phyloP scores from a whole-genome alignment of 2,113 vertebrate genomes.

The Numenius arquata region DNA sequence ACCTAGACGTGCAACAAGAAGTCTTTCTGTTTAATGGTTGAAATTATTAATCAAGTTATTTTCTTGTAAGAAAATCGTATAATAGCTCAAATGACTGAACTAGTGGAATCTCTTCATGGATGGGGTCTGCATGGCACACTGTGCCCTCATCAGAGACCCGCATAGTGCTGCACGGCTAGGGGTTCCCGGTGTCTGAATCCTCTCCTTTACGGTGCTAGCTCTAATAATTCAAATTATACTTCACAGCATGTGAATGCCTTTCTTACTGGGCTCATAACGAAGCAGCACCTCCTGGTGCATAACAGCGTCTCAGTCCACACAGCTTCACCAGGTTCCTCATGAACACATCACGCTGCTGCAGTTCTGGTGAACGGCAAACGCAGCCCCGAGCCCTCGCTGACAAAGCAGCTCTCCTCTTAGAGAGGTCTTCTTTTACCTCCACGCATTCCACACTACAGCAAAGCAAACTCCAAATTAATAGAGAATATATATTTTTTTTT shows the following conservation, averaged over 20 bases:
- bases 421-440: not conserved
- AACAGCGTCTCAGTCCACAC: not conserved
- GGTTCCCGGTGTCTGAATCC: not conserved
- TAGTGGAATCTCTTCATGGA: not conserved
- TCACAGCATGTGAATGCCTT: not conserved
- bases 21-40: not conserved
- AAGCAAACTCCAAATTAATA: not conserved
- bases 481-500: not conserved
- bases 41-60: not conserved
- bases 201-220: not conserved
- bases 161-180: not conserved
- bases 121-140: not conserved
- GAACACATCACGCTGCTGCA: not conserved
- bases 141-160: rapidly evolving
- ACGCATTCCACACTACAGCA: not conserved
- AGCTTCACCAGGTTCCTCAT: not conserved
- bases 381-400: not conserved
- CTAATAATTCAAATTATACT: not conserved
- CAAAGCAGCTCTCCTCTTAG: not conserved
- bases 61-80: not conserved
- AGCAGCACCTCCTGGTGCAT: not conserved
- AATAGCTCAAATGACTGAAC: not conserved
- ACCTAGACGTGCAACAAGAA: not conserved
- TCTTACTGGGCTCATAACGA: not conserved
- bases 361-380: not conserved